A percentile compares a stretch with the other conserved stretches of the same genome.
These are phyloP conservation scores for Metallyticus violacea DNA, from an alignment of 2,888 invertebrate species.

Conservation along the genomic window DNA sequence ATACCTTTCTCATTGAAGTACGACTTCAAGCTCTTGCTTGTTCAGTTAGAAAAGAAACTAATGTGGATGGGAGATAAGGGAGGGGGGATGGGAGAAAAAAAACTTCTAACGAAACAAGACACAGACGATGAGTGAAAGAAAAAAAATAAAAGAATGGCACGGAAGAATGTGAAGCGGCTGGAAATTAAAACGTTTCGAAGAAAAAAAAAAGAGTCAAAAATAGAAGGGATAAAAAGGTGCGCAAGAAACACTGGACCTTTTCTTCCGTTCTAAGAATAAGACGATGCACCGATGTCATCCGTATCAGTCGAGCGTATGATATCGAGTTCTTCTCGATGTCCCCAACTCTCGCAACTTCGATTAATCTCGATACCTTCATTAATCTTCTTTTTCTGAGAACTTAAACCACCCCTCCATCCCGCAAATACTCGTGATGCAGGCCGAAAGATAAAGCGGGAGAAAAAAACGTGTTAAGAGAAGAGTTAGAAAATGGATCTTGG, in stretches of 20 bases:
- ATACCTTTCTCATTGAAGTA: background rate
- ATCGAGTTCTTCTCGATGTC: background rate
- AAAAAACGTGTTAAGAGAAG: background rate
- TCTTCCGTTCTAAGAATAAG: too few species aligned
- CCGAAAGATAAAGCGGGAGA: background rate
- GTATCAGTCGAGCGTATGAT: background rate
- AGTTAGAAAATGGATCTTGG: background rate
- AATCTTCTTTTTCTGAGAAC: slow-evolving; percentile 11
- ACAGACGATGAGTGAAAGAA: too few species aligned
- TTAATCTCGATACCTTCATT: slow-evolving; percentile 17
- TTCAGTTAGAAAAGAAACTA: background rate
- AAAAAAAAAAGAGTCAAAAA: too few species aligned
- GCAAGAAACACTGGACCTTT: background rate
- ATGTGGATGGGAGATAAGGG: background rate
- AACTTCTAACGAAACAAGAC: background rate
- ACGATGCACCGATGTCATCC: background rate
- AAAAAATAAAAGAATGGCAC: too few species aligned
- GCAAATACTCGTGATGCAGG: background rate
- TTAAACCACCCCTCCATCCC: background rate
- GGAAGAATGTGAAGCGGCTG: background rate
- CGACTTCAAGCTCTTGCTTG: background rate
- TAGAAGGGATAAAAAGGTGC: background rate
- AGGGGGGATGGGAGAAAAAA: background rate
- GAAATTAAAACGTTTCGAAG: background rate
- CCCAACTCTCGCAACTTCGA: background rate